Evolutionary conservation across 2,797 vertebrate species (phyloP).

Genomic region (Paedocypris micromegethes): DNA sequence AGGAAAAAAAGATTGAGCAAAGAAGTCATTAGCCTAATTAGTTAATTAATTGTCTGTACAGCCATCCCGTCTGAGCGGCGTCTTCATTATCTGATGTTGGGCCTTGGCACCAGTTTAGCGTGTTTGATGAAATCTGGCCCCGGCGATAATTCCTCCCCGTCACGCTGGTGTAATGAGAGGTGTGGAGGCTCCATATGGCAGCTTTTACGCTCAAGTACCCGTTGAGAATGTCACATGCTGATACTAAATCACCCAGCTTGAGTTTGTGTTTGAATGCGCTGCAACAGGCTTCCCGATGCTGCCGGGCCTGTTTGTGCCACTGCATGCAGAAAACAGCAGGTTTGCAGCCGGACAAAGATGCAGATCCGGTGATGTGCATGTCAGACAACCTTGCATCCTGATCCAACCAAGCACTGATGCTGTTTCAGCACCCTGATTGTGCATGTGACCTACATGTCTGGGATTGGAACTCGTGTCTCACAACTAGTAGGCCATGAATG

Average conservation of each 20-base stretch:
- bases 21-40: conserved; percentile 79
- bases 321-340: no score
- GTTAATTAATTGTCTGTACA: conserved; percentile 79
- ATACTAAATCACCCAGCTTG: conserved; percentile 37
- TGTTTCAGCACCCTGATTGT: no score
- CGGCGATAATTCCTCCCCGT: conserved; percentile 63
- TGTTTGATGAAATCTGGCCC: conserved; percentile 62
- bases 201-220: conserved; percentile 45
- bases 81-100: conserved; percentile 78
- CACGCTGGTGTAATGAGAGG: conserved; percentile 50
- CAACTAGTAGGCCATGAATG: no score
- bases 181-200: conserved; percentile 47
- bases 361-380: no score
- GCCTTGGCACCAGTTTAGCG: conserved; percentile 54
- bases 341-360: no score
- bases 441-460: no score
- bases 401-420: no score
- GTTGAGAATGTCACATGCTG: conserved; percentile 48
- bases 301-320: not conserved
- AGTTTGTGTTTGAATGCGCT: conserved; percentile 19
- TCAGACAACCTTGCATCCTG: no score
- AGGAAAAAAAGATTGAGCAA: conserved; percentile 62
- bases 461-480: no score
- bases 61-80: conserved; percentile 65
- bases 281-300: conserved; percentile 9